Evolutionary conservation across 1,140 invertebrate species (phyloP).

Genomic region (Dolichoris vasculosae): DNA sequence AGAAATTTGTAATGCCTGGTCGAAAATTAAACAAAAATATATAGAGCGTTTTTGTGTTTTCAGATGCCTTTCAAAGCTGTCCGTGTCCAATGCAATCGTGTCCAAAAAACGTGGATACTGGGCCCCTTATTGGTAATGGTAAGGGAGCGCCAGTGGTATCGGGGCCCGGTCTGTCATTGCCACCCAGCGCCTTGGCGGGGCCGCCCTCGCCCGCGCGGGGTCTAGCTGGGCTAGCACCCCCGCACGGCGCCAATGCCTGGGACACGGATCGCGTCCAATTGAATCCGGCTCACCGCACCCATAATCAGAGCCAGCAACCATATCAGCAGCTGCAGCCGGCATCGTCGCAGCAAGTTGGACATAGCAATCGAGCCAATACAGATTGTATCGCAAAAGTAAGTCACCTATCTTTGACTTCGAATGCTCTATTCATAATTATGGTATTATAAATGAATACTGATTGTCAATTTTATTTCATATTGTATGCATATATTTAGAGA

Average conservation of each 20-base stretch:
- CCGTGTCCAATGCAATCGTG: constrained; percentile 91
- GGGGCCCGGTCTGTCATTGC: constrained; percentile 78
- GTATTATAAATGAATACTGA: no score
- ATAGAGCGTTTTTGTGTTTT: not conserved
- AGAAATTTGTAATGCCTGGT: no score
- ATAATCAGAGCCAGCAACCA: constrained; percentile 9
- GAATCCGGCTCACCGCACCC: constrained; percentile 77
- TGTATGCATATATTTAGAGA: no score
- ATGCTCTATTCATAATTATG: no score
- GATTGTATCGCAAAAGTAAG: constrained; percentile 7
- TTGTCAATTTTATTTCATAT: no score
- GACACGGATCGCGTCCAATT: constrained; percentile 80
- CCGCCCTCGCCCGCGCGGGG: constrained; percentile 74
- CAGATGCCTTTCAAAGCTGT: constrained; percentile 81
- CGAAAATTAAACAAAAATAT: no score
- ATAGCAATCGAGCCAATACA: not conserved
- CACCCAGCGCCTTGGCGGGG: constrained; percentile 75
- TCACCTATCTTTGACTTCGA: constrained; percentile 17
- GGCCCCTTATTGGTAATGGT: constrained; percentile 93
- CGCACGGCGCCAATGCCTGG: constrained; percentile 77
- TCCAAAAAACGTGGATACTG: constrained; percentile 98
- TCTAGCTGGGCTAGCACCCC: constrained; percentile 80
- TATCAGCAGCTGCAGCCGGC: constrained; percentile 24
- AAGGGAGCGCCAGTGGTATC: constrained; percentile 81
- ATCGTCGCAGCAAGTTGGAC: constrained; percentile 53